Percentiles rank a stretch among this genome's conserved stretches.
These are phyloP conservation scores for Drosophila anceps DNA, from an alignment of 2,888 invertebrate genomes.

Conservation along the genomic window DNA sequence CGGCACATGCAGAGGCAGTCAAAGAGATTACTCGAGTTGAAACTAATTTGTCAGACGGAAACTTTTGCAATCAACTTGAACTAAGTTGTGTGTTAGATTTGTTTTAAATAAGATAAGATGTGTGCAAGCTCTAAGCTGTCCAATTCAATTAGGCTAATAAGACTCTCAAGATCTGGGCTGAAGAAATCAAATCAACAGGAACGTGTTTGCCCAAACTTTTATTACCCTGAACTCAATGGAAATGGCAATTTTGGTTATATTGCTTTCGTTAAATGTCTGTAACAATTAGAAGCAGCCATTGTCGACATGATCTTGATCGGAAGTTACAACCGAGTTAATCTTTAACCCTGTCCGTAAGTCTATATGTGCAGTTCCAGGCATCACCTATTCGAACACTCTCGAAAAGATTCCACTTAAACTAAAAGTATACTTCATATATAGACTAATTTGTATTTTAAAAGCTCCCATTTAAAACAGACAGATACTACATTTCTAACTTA, in stretches of 20 bases:
- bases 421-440: too few relatives aligned
- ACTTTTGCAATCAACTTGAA: constrained; percentile 12
- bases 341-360: neutral
- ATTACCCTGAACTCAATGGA: neutral
- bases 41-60: constrained; percentile 22
- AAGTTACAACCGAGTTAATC: neutral
- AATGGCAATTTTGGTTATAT: neutral
- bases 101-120: constrained; percentile 28
- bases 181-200: neutral
- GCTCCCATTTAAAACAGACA: neutral
- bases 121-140: neutral
- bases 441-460: neutral
- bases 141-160: constrained; percentile 49
- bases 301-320: neutral
- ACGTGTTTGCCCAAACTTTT: neutral
- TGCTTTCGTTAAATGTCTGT: neutral
- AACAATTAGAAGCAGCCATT: neutral
- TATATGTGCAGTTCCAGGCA: too few relatives aligned
- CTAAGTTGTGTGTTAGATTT: constrained; percentile 17
- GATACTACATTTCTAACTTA: too few relatives aligned
- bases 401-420: too few relatives aligned
- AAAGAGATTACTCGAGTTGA: constrained; percentile 9
- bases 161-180: neutral
- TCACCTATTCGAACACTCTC: too few relatives aligned
- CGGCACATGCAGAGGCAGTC: constrained; percentile 16